These are phyloP conservation scores for Eueides isabella DNA, from an alignment of 1,140 invertebrate species.

Conservation along the genomic window DNA sequence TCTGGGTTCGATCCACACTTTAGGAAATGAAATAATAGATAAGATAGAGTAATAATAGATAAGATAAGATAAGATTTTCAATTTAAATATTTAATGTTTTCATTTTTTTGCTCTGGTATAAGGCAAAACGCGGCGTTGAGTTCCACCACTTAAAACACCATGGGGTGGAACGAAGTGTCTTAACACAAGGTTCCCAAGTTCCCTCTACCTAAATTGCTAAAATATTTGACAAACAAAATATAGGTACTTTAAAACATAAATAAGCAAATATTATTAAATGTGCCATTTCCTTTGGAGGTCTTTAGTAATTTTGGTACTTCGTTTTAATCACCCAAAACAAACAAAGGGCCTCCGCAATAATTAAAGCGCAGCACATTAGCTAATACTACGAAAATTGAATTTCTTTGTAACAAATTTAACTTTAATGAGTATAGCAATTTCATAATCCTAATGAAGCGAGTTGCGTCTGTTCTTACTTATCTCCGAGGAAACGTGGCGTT, in stretches of 20 bases:
- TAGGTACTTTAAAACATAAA: neutral
- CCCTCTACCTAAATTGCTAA: no score
- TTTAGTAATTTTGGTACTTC: neutral
- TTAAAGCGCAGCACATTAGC: slow-evolving; percentile 29
- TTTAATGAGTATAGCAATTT: slow-evolving; percentile 34
- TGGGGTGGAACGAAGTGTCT: no score
- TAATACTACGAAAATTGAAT: slow-evolving; percentile 33
- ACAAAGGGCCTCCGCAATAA: neutral
- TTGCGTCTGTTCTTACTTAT: slow-evolving; percentile 27
- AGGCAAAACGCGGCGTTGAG: no score
- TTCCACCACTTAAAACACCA: no score
- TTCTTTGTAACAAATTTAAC: slow-evolving; percentile 37
- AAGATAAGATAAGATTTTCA: no score
- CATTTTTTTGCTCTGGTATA: no score
- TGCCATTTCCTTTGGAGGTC: neutral
- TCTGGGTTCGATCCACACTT: no score
- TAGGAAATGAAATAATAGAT: no score
- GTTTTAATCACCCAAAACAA: neutral
- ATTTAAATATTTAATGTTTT: no score
- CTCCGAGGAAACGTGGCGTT: slow-evolving; percentile 22
- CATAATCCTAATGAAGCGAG: slow-evolving; percentile 38
- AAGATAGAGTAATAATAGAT: no score
- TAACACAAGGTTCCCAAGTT: no score
- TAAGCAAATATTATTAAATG: neutral
- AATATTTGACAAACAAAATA: neutral